Percentiles rank a stretch among this genome's conserved stretches.
Evolutionary conservation across 2,888 invertebrate genomes (phyloP).

Genomic region (Cactoblastis cactorum): DNA sequence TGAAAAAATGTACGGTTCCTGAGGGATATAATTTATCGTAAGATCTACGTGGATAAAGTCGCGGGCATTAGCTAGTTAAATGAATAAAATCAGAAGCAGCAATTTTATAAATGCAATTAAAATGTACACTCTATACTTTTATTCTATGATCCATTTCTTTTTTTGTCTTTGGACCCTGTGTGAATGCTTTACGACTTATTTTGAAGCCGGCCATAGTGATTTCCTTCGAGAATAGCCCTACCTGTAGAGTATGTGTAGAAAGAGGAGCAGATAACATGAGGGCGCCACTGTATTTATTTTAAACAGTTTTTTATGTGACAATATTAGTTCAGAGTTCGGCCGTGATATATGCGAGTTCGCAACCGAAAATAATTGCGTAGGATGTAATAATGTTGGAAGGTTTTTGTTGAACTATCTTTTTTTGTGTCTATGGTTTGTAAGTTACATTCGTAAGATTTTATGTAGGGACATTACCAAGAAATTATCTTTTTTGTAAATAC

Average conservation of each 20-base stretch:
- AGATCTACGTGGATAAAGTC: too few relatives aligned
- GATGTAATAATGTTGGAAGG: slow-evolving; percentile 16
- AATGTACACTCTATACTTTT: slow-evolving; percentile 23
- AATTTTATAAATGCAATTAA: neutral
- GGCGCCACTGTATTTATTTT: too few relatives aligned
- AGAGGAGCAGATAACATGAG: too few relatives aligned
- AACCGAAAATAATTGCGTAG: slow-evolving; percentile 17
- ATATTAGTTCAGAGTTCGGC: too few relatives aligned
- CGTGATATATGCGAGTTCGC: slow-evolving; percentile 14
- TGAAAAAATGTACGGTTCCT: too few relatives aligned
- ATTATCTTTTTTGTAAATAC: too few relatives aligned
- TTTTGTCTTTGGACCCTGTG: slow-evolving; percentile 46
- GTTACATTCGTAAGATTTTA: neutral
- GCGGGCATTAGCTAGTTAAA: too few relatives aligned
- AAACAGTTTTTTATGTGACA: too few relatives aligned
- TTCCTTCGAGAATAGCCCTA: slow-evolving; percentile 42
- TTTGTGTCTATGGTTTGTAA: neutral
- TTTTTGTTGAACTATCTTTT: neutral
- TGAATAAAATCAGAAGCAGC: neutral
- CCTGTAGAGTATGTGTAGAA: too few relatives aligned
- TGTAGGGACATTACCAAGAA: neutral
- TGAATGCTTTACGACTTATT: slow-evolving; percentile 39
- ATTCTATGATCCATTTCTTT: slow-evolving; percentile 40
- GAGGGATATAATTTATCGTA: too few relatives aligned
- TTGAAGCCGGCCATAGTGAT: slow-evolving; percentile 38